Evolutionary conservation across 2,797 vertebrate genomes (phyloP), one percentile per base, ranked within the genome.

Genomic region (Microcaecilia unicolor): DNA sequence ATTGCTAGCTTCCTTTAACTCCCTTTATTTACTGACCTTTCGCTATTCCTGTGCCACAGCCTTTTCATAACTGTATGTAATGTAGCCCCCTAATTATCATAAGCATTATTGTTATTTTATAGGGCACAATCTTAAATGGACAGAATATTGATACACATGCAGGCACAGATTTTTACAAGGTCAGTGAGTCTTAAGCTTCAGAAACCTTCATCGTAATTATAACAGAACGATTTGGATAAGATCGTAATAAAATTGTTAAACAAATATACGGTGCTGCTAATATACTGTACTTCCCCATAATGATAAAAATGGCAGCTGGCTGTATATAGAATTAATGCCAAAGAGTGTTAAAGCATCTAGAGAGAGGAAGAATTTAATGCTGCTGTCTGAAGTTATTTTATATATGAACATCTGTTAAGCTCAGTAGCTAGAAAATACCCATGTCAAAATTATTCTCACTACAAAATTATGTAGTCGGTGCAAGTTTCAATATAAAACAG

Each of bases 1-100:
- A 82, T 76, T 83, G 87, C 74, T 84, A 76, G 63, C 74, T 80
- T 76, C 65, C 43, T 70, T 56, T 45, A 58, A 59, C 25, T 59
- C 18, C 10, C 24, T 64, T 64, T 36, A 27, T 20, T 39, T 29
- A 19, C 38, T 61, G 70, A 66, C 46, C 37, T 67, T 74, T 64
- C 28, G 19, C 26, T 31, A 37, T n/a, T n/a, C n/a, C n/a, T 31
- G 25, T 22, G 10, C 19, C 32, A 25, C 37, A 27, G 26, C 30
- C 27, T 29, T 20, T 37, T 31, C 24, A 32, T 9, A 35, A 23
- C 13, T 26, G 24, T 37, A 37, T 37, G 28, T 25, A 32, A 22
- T 44, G 31, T 35, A 33, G n/a, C n/a, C n/a, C n/a, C n/a, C n/a
- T n/a, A n/a, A n/a, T n/a, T n/a, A n/a, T n/a, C n/a, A n/a, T n/a